Percentiles rank a stretch among this genome's conserved stretches.
Evolutionary conservation across 2,113 vertebrate genomes (phyloP).

Genomic region (Desmodus rotundus): DNA sequence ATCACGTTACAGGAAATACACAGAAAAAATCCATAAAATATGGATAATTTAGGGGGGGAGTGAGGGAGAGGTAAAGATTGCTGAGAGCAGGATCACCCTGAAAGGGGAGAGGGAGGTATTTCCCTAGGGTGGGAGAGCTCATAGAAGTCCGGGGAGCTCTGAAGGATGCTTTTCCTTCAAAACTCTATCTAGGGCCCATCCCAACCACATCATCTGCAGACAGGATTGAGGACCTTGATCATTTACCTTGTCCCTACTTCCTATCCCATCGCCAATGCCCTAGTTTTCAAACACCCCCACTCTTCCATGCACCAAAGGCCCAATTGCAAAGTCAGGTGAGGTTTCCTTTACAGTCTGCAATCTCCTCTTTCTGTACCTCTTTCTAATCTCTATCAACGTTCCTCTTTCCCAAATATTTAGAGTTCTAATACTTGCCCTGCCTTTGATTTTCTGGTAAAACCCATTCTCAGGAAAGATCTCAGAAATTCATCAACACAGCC

Average conservation of each 20-base stretch:
- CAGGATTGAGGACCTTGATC: too few species aligned
- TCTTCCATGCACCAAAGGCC: neutral
- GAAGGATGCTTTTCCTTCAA: neutral
- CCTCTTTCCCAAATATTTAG: neutral
- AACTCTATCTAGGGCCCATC: neutral
- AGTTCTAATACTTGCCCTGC: neutral
- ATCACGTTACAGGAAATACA: neutral
- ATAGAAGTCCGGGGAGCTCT: neutral
- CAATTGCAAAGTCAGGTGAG: neutral
- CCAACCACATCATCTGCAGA: neutral
- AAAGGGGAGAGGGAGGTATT: neutral
- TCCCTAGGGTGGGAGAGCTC: too few species aligned
- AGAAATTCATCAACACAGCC: neutral
- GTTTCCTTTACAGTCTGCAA: neutral
- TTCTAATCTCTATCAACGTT: neutral
- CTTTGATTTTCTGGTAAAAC: neutral
- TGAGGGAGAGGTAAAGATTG: neutral
- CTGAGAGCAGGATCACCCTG: neutral
- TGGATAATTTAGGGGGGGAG: neutral
- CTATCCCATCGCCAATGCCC: too few species aligned
- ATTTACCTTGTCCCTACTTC: neutral
- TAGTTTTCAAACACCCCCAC: neutral
- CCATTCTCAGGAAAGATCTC: neutral
- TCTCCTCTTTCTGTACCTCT: neutral
- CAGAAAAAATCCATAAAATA: neutral